Evolutionary conservation across 2,113 vertebrate species (phyloP).

Genomic region (Murina feae): DNA sequence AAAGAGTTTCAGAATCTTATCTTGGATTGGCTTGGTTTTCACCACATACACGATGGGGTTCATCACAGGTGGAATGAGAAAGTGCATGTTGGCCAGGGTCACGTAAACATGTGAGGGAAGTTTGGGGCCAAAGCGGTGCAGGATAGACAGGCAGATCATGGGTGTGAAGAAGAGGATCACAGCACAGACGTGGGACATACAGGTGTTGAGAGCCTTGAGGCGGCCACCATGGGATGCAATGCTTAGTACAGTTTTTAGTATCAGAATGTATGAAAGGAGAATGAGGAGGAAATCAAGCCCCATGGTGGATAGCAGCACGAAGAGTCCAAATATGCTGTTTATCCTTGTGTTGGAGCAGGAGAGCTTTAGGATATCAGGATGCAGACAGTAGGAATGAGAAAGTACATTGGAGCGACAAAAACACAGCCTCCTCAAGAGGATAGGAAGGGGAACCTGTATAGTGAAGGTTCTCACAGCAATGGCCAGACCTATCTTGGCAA

Average conservation of each 20-base stretch:
- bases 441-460: background rate
- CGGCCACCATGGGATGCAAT: background rate
- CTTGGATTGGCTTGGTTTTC: conserved; percentile 52
- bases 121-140: conserved; percentile 23
- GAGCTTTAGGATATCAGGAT: conserved; percentile 66
- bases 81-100: conserved; percentile 67
- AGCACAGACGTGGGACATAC: conserved; percentile 54
- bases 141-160: conserved; percentile 43
- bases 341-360: conserved; percentile 60
- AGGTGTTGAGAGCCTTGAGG: conserved; percentile 61
- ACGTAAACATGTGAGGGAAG: conserved; percentile 39
- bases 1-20: conserved; percentile 33
- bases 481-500: background rate
- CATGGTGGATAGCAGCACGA: conserved; percentile 53
- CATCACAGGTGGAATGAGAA: conserved; percentile 69
- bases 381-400: conserved; percentile 67
- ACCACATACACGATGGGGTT: conserved; percentile 66
- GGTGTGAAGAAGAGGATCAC: conserved; percentile 59
- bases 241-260: conserved; percentile 55
- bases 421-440: conserved; percentile 38
- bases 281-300: conserved; percentile 67
- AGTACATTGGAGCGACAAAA: conserved; percentile 61
- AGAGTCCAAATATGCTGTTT: conserved; percentile 53
- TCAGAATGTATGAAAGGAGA: conserved; percentile 60
- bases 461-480: background rate